Percentiles rank a stretch among this genome's conserved stretches.
Conservation (phyloP, 2,888 invertebrate species). For the Amaurobius ferox region DNA sequence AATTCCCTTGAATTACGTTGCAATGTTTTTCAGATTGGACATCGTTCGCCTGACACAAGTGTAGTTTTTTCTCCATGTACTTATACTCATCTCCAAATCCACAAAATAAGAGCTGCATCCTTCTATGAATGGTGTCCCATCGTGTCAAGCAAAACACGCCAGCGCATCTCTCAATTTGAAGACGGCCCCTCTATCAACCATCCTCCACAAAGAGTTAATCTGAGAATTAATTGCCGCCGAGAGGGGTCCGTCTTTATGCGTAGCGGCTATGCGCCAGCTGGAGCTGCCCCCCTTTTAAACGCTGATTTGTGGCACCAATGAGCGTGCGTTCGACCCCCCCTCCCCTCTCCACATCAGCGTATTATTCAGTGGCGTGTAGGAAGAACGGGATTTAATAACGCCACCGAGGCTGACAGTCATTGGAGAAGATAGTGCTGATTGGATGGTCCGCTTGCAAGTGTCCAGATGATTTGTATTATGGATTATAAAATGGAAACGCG, state of each 20-base stretch:
- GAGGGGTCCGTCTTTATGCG: slow-evolving; percentile 36
- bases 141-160: too few species aligned
- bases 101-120: too few species aligned
- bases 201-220: slow-evolving; percentile 51
- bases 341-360: not conserved
- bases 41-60: too few species aligned
- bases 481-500: not conserved
- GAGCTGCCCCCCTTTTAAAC: slow-evolving; percentile 18
- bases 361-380: slow-evolving; percentile 28
- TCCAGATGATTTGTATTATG: not conserved
- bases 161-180: not conserved
- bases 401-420: slow-evolving; percentile 62
- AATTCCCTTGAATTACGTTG: too few species aligned
- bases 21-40: too few species aligned
- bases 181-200: not conserved
- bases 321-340: slow-evolving; percentile 32
- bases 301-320: slow-evolving; percentile 70
- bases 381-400: slow-evolving; percentile 69
- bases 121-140: too few species aligned
- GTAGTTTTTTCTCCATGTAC: too few species aligned
- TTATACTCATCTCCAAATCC: too few species aligned
- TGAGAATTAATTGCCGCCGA: slow-evolving; percentile 65
- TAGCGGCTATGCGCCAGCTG: slow-evolving; percentile 46
- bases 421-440: slow-evolving; percentile 18
- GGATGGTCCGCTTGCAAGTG: not conserved